Evolutionary conservation across 2,797 vertebrate species (phyloP), one percentile per base, ranked within the genome.

Genomic region (Platyrinchus mystaceus): DNA sequence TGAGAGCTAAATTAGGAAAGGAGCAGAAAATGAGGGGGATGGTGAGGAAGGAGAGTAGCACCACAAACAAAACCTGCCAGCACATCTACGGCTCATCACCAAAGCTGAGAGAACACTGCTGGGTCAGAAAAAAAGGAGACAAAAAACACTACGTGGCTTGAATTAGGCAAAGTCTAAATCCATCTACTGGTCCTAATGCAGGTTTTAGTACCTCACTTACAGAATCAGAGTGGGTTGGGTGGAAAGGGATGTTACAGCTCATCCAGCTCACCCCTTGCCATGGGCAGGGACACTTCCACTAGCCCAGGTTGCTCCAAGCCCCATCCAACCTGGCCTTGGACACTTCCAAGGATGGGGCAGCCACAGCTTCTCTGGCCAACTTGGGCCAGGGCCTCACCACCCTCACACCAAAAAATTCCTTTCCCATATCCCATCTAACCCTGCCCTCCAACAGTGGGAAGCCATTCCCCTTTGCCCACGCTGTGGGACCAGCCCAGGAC

Each of bases 31-130:
- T 0, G 1, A 73, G 73, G n/a, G 75, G 74, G 78, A 67, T 28
- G 71, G 56, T 22, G 67, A 89, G 20, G 60, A 87, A 59, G 56
- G 32, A n/a, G 43, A 92, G 89, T 41, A 89, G 52, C 59, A 59
- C 24, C 6, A 3, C 76, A 69, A 4, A 37, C 9, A 59, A 36
- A 73, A 44, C 43, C 47, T 67, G 86, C 39, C 4, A 1, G 53
- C 3, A 3, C 50, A 32, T 5, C 59, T 9, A 6, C 0, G 0
- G 28, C 60, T 87, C 3, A 0, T 5, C 14, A 59, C 5, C 0
- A 0, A 60, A 52, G 30, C 0, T 21, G 9, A 30, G 56, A 62
- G 27, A 77, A 68, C 11, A 7, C 8, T 30, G 26, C 18, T 49
- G 68, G 44, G 36, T 27, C 82, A 46, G 59, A 46, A 39, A 52